Percentiles rank a stretch among this genome's conserved stretches.
phyloP scores from a whole-genome alignment of 2,113 vertebrate species.

The Labeo rohita region DNA sequence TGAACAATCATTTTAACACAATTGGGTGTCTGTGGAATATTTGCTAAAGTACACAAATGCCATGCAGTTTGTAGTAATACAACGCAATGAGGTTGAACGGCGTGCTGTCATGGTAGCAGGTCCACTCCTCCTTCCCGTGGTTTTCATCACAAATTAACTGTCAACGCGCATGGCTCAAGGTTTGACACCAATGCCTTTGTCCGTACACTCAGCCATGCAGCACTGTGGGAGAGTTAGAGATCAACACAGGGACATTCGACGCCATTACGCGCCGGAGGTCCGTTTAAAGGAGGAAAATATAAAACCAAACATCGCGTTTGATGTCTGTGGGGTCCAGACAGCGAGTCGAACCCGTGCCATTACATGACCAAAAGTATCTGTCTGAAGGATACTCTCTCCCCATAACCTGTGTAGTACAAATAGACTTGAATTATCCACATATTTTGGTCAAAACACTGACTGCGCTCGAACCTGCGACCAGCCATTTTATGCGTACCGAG shows the following conservation, averaged over 20 bases:
- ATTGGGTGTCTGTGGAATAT: not conserved
- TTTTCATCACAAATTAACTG: slow-evolving; percentile 40
- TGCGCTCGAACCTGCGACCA: slow-evolving; percentile 79
- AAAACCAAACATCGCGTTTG: slow-evolving; percentile 45
- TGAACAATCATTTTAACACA: not conserved
- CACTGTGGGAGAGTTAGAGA: slow-evolving; percentile 46
- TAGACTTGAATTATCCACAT: not conserved
- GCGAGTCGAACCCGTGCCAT: slow-evolving; percentile 73
- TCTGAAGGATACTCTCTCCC: not conserved
- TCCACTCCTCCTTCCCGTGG: slow-evolving; percentile 17
- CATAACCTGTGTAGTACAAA: not conserved
- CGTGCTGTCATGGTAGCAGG: slow-evolving; percentile 22
- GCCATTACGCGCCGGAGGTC: slow-evolving; percentile 80
- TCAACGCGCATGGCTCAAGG: slow-evolving; percentile 39
- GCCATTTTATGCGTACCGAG: slow-evolving; percentile 80
- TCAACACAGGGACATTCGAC: slow-evolving; percentile 66
- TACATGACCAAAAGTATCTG: slow-evolving; percentile 13
- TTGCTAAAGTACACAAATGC: not conserved
- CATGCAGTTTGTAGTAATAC: not conserved
- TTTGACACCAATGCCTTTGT: slow-evolving; percentile 35
- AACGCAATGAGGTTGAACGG: not conserved
- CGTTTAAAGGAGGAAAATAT: slow-evolving; percentile 64
- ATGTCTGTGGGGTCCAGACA: slow-evolving; percentile 18
- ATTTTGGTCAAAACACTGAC: slow-evolving; percentile 33
- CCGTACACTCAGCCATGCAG: slow-evolving; percentile 18